Percentiles rank a stretch among this genome's conserved stretches.
Conservation (phyloP, 2,113 vertebrate genomes). For the Brienomyrus brachyistius region DNA sequence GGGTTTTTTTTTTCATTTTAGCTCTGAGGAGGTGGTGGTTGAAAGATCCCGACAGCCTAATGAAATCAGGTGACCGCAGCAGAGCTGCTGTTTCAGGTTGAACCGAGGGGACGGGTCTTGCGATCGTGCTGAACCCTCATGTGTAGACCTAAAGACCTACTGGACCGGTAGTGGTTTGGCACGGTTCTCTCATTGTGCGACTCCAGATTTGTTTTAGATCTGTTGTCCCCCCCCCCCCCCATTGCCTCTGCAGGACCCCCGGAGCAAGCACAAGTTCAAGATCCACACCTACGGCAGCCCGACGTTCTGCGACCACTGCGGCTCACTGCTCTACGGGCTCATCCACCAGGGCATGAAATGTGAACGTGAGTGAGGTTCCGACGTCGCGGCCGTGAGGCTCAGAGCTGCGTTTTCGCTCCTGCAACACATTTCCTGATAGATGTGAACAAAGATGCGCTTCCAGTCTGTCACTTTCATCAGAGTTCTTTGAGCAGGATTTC, state of each 20-base stretch:
- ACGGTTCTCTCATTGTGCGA: neutral
- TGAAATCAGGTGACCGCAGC: neutral
- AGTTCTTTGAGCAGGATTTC: neutral
- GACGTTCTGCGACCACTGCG: constrained; percentile 63
- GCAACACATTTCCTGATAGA: neutral
- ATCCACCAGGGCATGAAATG: constrained; percentile 97
- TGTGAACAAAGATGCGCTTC: neutral
- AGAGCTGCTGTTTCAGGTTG: neutral
- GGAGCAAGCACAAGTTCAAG: constrained; percentile 98
- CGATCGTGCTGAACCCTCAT: neutral
- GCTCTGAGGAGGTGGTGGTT: neutral
- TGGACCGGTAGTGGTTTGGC: neutral
- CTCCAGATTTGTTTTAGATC: neutral
- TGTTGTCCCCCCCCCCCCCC: neutral
- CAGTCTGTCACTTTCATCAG: neutral
- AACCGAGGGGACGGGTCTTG: no score
- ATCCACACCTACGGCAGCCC: constrained; percentile 94
- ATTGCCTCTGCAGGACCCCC: constrained; percentile 69
- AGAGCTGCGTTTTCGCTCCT: neutral
- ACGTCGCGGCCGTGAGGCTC: neutral
- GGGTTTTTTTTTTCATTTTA: neutral
- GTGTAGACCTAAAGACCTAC: neutral
- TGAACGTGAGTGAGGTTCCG: constrained; percentile 67
- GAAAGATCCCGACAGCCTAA: neutral
- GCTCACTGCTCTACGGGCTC: constrained; percentile 88